Evolutionary conservation across 1,140 invertebrate genomes (phyloP), one percentile per base, ranked within the genome.

Genomic region (Zeugodacus cucurbitae): DNA sequence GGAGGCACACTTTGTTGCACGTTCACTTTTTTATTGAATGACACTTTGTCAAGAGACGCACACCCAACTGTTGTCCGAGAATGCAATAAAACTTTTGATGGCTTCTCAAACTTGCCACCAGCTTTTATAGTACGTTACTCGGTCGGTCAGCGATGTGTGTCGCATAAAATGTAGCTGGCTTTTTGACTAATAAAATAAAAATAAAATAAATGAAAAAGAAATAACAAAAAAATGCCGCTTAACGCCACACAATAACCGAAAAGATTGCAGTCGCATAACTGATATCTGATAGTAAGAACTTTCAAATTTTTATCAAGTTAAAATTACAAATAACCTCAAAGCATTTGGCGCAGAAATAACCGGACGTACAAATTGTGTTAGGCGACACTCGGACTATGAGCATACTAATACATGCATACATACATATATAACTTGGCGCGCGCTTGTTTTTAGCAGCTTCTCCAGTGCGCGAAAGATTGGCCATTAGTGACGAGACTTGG

Each of bases 31-130:
- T 37, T 44, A 20, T 41, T 44, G 74, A 48, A 48, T 82, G 74
- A 41, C 74, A 82, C 74, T 82, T 82, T 82, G 74, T 82, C 74
- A 82, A 44, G n/a, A 82, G 74, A 82, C 74, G 74, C 41, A 82
- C 82, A 86, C 82, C 82, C 88, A 88, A 88, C 88, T 88, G 82
- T 48, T 88, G 62, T 54, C 88, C 78, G 62, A 86, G 64, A 88
- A 88, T 88, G 88, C 82, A 88, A 88, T 88, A 70, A 88, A 88
- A 88, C 88, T 86, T 88, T 44, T 88, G 88, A 88, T 88, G 59
- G 64, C 78, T 88, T 88, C 48, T 67, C 41, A 88, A 64, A 86
- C 44, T 64, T 86, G 82, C 78, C 57, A 85, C 32, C 64, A 86
- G 58, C 88, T 88, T 88, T 86, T 88, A 88, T 88, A 88, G 74